Evolutionary conservation across 2,797 vertebrate genomes (phyloP), one percentile per base, ranked within the genome.

Genomic region (Platyrinchus mystaceus): DNA sequence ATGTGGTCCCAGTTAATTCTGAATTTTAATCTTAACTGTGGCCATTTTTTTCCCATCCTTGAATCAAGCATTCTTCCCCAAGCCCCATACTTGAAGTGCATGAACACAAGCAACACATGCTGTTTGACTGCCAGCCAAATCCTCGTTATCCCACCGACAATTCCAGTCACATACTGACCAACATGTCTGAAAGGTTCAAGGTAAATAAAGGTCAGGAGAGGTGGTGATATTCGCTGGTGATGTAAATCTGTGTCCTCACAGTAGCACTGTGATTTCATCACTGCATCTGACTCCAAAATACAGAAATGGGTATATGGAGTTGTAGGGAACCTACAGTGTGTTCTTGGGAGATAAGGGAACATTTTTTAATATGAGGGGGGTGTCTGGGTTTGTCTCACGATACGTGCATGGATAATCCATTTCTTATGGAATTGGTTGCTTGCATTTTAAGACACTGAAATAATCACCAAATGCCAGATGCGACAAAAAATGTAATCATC

Each of bases 391-490:
- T 83, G 47, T 44, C 23, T 85, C 23, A 30, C 81, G 71, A 47
- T 52, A 41, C 1, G 0, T 80, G 79, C 76, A 43, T 52, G 67
- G 81, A 93, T 95, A 95, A 96, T 94, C 89, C 63, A 87, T 93
- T 95, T 96, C 91, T 81, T 91, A 84, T 21, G 63, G 87, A 90
- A 73, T 7, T 53, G 82, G 62, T 52, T 16, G 15, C 63, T 90
- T 83, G 59, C 56, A 53, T 70, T 86, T 77, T 87, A 90, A 94
- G 93, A 84, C 75, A 71, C 22, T 44, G 58, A 94, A 93, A 85
- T 89, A 94, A 97, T 93, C 94, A 90, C 34, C 18, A 10, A 84
- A 76, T 60, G 66, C 62, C 94, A 96, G 84, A 94, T 87, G 91
- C 82, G 73, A 91, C 71, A 86, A 85, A 91, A 95, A 89, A 75